Evolutionary conservation across 37 sponge, comb jelly and placozoan species (phyloP).

Genomic region (Beroe ovata): DNA sequence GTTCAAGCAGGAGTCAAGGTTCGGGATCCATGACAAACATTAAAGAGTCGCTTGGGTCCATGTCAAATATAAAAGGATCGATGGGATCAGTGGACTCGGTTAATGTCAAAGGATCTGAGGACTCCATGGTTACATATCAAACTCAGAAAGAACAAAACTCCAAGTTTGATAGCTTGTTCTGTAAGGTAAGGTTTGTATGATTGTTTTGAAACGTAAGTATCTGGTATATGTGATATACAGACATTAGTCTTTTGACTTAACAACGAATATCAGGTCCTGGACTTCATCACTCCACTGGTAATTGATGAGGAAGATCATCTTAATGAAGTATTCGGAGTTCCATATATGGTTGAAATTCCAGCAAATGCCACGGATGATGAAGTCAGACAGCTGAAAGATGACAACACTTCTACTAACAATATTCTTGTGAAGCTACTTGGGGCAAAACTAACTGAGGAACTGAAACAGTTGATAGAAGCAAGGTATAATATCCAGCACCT

Average conservation of each 20-base stretch:
- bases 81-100: slow-evolving; percentile 41
- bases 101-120: slow-evolving; percentile 34
- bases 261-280: slow-evolving; percentile 29
- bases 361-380: slow-evolving; percentile 22
- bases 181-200: slow-evolving; percentile 49
- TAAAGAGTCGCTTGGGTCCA: neutral
- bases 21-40: neutral
- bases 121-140: slow-evolving; percentile 45
- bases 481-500: no score
- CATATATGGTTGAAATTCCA: slow-evolving; percentile 18
- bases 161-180: slow-evolving; percentile 20
- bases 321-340: slow-evolving; percentile 41
- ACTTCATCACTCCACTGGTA: slow-evolving; percentile 23
- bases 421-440: slow-evolving; percentile 7
- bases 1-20: neutral
- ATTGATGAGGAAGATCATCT: slow-evolving; percentile 52
- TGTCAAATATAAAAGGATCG: slow-evolving; percentile 23
- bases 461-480: slow-evolving; percentile 25
- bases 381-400: slow-evolving; percentile 2
- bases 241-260: no score
- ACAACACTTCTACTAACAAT: slow-evolving; percentile 2
- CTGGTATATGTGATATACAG: no score
- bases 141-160: slow-evolving; percentile 44
- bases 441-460: slow-evolving; percentile 25
- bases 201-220: no score